Conservation (phyloP, 2,113 vertebrate genomes). For the Geococcyx californianus region DNA sequence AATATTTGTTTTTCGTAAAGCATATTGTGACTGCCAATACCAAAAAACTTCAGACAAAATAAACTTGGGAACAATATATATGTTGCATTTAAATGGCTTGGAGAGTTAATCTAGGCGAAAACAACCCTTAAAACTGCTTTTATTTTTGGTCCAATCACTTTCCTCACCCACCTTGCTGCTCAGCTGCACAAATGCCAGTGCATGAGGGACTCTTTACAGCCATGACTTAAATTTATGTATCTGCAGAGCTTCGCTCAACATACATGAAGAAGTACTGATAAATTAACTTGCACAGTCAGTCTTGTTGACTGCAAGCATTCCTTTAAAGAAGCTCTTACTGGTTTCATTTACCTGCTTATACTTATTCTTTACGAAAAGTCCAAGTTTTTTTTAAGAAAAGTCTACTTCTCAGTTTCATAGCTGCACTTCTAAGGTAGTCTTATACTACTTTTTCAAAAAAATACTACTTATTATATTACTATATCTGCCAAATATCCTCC, state of each 20-base stretch:
- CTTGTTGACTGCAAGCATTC: background rate
- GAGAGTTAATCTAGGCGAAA: background rate
- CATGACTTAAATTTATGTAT: background rate
- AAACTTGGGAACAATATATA: background rate
- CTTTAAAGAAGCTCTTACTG: background rate
- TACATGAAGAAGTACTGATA: background rate
- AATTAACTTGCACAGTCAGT: background rate
- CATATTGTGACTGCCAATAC: background rate
- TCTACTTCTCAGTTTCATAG: background rate
- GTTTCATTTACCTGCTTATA: background rate
- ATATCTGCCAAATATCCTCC: background rate
- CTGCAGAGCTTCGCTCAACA: background rate
- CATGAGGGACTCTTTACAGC: background rate
- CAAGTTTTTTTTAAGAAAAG: background rate
- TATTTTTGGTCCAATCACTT: background rate
- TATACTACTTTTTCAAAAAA: no score
- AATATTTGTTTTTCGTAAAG: background rate
- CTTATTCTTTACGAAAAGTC: background rate
- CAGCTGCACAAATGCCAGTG: background rate
- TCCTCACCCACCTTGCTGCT: background rate
- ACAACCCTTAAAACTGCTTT: background rate
- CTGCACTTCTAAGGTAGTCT: background rate
- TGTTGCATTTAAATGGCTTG: background rate
- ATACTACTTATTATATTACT: background rate
- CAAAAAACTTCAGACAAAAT: background rate